Evolutionary conservation across 2,113 vertebrate species (phyloP).

Genomic region (Thamnaconus septentrionalis): DNA sequence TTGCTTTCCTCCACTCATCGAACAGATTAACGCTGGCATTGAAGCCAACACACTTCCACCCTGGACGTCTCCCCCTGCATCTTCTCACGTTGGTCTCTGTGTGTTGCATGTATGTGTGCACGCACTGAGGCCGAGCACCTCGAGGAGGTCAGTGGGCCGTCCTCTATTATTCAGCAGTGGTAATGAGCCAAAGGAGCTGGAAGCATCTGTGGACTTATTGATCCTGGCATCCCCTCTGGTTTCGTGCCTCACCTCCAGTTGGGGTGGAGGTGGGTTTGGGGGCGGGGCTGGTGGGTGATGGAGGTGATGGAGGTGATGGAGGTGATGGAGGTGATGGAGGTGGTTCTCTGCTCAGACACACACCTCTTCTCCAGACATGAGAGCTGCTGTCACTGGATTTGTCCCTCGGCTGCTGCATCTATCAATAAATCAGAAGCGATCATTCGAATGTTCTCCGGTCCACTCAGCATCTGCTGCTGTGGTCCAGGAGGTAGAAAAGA

Average conservation of each 20-base stretch:
- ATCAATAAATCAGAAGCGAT: no score
- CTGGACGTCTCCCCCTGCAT: slow-evolving; percentile 9
- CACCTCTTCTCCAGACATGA: slow-evolving; percentile 13
- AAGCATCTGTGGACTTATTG: slow-evolving; percentile 71
- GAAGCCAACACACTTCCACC: not conserved
- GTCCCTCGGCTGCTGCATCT: no score
- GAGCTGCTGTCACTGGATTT: not conserved
- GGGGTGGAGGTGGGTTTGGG: slow-evolving; percentile 7
- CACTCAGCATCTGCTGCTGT: no score
- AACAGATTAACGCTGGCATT: not conserved
- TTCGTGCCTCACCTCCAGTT: slow-evolving; percentile 58
- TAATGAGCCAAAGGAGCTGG: slow-evolving; percentile 70
- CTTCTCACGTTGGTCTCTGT: not conserved
- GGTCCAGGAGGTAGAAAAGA: no score
- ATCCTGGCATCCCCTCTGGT: slow-evolving; percentile 60
- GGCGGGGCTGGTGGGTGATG: no score
- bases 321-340: not conserved
- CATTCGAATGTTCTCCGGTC: no score
- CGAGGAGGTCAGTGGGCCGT: slow-evolving; percentile 27
- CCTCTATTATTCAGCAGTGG: slow-evolving; percentile 74
- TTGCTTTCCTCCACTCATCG: not conserved
- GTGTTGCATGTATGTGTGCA: slow-evolving; percentile 19
- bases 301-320: not conserved
- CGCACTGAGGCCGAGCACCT: slow-evolving; percentile 25
- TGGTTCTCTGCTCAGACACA: slow-evolving; percentile 16